Evolutionary conservation across 2,113 vertebrate species (phyloP), one percentile per base, ranked within the genome.

Genomic region (Paradoxurus hermaphroditus): DNA sequence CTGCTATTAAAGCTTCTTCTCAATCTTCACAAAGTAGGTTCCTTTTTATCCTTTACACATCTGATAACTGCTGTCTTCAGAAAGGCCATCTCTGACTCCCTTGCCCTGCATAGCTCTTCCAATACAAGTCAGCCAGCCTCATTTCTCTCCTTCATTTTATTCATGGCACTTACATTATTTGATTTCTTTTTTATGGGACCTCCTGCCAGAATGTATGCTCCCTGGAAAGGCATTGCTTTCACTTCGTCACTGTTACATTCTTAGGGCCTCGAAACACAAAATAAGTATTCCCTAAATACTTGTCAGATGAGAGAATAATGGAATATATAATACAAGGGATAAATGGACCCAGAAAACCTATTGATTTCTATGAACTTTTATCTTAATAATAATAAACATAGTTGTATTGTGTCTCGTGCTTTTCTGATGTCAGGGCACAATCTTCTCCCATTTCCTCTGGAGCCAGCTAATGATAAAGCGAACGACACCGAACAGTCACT

Each of bases 231-330:
- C 65, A 4, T 36, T 18, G 18, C 31, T 46, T 68, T 86, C 16
- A 19, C 21, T 75, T 36, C 77, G 70, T 68, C 51, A 27, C 11
- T 31, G 16, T 1, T 65, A 27, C 2, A 16, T 67, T 63, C 1
- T 59, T 4, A 77, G 18, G 5, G 9, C 13, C 70, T 56, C 21
- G 12, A 29, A 62, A 62, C 31, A 49, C 19, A 96, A 68, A 86
- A 9, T 23, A 41, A 78, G 9, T 53, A 5, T 31, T 23, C 36
- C 29, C 6, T 9, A 39, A 46, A 67, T 36, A 51, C 0, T 25
- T 79, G 4, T 21, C 41, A 68, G 19, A 75, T 93, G 82, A 89
- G 72, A 81, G 44, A 85, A 59, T 70, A 90, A 67, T n/a, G 39
- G 31, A 75, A 59, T 63, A 12, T 0, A 29, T 13, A 51, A 41